Conservation (phyloP, 2,888 invertebrate genomes). For the Caenorhabditis wallacei region DNA sequence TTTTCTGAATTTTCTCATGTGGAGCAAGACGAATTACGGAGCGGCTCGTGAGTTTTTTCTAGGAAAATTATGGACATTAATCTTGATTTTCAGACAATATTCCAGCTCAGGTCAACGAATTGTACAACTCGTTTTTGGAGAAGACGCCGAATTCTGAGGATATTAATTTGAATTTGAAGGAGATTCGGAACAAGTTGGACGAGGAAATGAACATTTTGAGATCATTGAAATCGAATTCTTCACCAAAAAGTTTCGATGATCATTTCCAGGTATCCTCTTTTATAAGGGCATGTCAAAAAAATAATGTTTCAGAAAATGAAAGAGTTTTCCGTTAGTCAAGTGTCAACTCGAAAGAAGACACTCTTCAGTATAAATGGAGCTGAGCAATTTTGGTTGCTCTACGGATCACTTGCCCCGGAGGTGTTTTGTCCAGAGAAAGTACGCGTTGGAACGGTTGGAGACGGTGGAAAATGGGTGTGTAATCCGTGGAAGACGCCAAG, state of each 20-base stretch:
- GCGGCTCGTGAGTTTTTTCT: neutral
- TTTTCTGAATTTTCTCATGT: constrained; percentile 2
- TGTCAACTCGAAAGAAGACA: constrained; percentile 7
- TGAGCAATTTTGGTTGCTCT: neutral
- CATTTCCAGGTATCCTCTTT: too few relatives aligned
- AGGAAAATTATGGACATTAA: neutral
- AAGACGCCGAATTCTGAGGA: neutral
- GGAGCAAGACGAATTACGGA: constrained; percentile 4
- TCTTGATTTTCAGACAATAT: too few relatives aligned
- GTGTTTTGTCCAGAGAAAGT: constrained; percentile 55
- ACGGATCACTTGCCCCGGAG: constrained; percentile 55
- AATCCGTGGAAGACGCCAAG: constrained; percentile 62
- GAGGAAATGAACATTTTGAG: neutral
- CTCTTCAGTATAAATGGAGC: neutral
- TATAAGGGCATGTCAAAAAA: neutral
- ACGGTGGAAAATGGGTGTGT: constrained; percentile 67
- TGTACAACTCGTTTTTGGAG: too few relatives aligned
- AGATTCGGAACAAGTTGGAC: neutral
- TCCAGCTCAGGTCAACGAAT: too few relatives aligned
- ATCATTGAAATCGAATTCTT: too few relatives aligned
- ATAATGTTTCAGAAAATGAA: constrained; percentile 42
- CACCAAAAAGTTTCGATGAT: too few relatives aligned
- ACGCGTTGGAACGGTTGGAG: constrained; percentile 58
- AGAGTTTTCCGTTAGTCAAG: constrained; percentile 21
- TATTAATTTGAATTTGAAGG: neutral